Evolutionary conservation across 2,888 invertebrate species (phyloP), one percentile per base, ranked within the genome.

Genomic region (Macrosiphum euphorbiae): DNA sequence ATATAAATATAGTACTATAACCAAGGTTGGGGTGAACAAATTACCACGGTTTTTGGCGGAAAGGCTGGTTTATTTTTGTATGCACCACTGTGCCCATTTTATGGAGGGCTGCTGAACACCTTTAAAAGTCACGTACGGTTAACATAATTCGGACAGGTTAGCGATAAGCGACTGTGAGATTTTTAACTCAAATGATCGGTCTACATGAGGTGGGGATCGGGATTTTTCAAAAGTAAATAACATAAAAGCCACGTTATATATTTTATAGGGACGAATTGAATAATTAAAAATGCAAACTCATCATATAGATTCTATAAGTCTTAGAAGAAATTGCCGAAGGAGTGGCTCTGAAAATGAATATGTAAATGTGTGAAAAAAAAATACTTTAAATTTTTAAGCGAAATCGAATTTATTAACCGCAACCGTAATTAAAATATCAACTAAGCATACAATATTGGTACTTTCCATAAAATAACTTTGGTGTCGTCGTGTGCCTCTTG

Each of bases 71-170:
- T 87, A 26, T 52, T 58, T 91, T 86, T 55, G 44, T 55, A 58
- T n/a, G 16, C 52, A 7, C 2, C 7, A 44, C 61, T 41, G 20
- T 86, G 13, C 13, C 28, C 16, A 16, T 35, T 35, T 35, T 24
- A 1, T 5, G 86, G 16, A 7, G 20, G 5, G 16, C 47, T 16
- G 16, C 47, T 16, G 16, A 86, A 88, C 61, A 28, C 26, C 61
- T 87, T 47, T 5, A 28, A 44, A 78, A 61, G 78, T 58, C 84
- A 88, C 90, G n/a, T 55, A 88, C 92, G 26, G 35, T 28, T 26
- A n/a, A 52, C 55, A 20, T 41, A 41, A 88, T 10, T 50, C 50
- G 24, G 47, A 41, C 47, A 16, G 47, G 47, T 47, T 47, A 52
- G 28, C 28, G 44, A 61, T 26, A 13, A 7, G 52, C 5, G 44